Base-by-base conservation (phyloP, 1,140 invertebrate genomes). In the Leptinotarsa lineolata region DNA sequence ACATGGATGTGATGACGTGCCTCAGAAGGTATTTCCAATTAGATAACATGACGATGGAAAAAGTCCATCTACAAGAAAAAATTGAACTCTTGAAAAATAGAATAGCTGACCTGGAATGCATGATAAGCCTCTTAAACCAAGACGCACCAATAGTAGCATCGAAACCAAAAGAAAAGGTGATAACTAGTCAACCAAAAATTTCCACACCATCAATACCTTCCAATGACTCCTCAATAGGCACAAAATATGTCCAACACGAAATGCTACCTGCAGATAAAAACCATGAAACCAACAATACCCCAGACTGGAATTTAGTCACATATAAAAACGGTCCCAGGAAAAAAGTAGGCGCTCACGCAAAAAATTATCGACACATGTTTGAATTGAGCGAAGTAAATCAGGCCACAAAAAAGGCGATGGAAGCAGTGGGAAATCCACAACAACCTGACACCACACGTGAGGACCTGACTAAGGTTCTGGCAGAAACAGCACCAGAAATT, bases 1-100 rank as follows among this genome's bases (percentile, higher is more conserved):
- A 22, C 20, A 63, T 63, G 60, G 60, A 63, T 63, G 20, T 63
- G 22, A 22, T 22, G 0, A 18, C 60, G 1, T 63, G 61, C 61
- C 61, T 63, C 61, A 63, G 21, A 63, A 63, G 21, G 5, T 13
- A 63, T 63, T 63, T 24, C 21, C 61, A 63, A 63, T 63, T 63
- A 63, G 61, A 63, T 63, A 63, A 63, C 22, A 22, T 63, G 61
- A 63, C 20, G 61, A 63, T 63, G 61, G 61, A 63, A 63, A 63
- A 22, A 22, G 21, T 22, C 1, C 0, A 63, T 63, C 61, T 63
- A 30, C 21, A 63, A 63, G 20, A 63, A 22, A 22, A 63, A 63
- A 63, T 21, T 63, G 60, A 1, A 63, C 60, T 63, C 0, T 63
- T 63, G 60, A 63, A 21, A 18, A 63, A 63, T 63, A 63, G 60